Conservation (phyloP, 2,888 invertebrate genomes). For the Hemithea aestivaria region DNA sequence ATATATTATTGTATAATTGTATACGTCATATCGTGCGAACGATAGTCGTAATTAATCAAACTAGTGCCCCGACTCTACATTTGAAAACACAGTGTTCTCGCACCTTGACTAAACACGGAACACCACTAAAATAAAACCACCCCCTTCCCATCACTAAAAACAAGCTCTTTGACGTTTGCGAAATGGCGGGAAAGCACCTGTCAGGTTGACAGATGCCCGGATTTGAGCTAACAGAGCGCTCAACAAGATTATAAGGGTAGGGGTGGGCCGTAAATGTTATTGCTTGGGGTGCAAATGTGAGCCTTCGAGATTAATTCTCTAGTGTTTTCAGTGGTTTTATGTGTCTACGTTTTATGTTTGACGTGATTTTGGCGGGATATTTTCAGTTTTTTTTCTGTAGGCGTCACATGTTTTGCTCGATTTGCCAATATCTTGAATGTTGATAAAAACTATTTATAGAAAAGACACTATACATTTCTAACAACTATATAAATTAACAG, state of each 20-base stretch:
- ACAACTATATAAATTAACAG: too few species aligned
- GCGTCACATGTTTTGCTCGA: neutral
- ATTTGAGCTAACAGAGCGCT: conserved; percentile 57
- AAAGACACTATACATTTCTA: too few species aligned
- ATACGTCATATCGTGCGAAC: too few species aligned
- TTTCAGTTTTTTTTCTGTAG: neutral
- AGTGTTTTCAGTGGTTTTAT: conserved; percentile 33
- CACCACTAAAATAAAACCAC: conserved; percentile 3
- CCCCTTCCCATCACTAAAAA: conserved; percentile 40
- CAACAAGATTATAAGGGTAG: conserved; percentile 53
- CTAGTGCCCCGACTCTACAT: too few species aligned
- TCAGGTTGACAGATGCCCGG: conserved; percentile 58
- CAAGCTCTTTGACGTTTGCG: conserved; percentile 56
- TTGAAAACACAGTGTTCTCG: too few species aligned
- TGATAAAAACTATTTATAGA: too few species aligned
- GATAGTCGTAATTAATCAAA: too few species aligned
- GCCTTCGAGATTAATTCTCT: conserved; percentile 62
- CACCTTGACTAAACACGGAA: too few species aligned
- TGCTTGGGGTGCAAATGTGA: conserved; percentile 53
- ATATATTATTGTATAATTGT: too few species aligned
- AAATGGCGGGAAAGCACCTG: conserved; percentile 58
- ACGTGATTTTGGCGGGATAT: conserved; percentile 20
- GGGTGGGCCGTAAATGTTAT: conserved; percentile 57
- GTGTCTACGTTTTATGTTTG: conserved; percentile 27
- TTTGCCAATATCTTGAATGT: neutral